phyloP scores from a whole-genome alignment of 2,113 vertebrate genomes.

The Ardeotis arabs region DNA sequence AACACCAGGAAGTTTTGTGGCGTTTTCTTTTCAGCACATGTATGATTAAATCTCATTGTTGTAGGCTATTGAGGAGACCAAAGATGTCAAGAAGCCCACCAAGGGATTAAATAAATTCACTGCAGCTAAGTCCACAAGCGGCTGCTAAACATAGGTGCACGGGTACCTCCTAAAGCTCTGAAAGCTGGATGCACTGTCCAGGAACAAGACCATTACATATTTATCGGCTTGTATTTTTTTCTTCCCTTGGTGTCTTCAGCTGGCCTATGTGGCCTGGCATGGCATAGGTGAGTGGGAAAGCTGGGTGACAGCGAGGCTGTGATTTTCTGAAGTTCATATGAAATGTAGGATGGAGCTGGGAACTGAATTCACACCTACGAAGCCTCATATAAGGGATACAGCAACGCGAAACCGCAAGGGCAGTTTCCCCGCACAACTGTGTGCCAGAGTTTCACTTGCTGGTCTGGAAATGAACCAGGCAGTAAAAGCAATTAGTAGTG shows the following conservation, averaged over 20 bases:
- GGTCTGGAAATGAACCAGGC: conserved; percentile 70
- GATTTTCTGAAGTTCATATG: not conserved
- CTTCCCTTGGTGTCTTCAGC: not conserved
- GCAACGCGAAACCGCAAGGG: not conserved
- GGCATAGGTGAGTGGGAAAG: not conserved
- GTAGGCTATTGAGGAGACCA: not conserved
- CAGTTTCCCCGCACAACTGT: conserved; percentile 14
- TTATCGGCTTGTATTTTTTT: not conserved
- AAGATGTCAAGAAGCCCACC: not conserved
- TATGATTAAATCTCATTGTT: not conserved
- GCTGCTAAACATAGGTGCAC: not conserved
- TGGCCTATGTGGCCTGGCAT: rapidly evolving
- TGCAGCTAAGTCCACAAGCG: not conserved
- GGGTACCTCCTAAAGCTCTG: not conserved
- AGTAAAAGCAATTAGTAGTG: conserved; percentile 72
- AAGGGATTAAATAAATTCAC: not conserved
- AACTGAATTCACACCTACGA: not conserved
- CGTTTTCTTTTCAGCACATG: not conserved
- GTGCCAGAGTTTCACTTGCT: conserved; percentile 67
- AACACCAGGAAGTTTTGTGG: not conserved
- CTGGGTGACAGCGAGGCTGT: not conserved
- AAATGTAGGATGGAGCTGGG: not conserved
- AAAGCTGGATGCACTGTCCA: not conserved
- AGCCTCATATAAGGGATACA: not conserved
- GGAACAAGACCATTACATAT: not conserved